Evolutionary conservation across 1,140 invertebrate genomes (phyloP).

Genomic region (Phortica variegata): DNA sequence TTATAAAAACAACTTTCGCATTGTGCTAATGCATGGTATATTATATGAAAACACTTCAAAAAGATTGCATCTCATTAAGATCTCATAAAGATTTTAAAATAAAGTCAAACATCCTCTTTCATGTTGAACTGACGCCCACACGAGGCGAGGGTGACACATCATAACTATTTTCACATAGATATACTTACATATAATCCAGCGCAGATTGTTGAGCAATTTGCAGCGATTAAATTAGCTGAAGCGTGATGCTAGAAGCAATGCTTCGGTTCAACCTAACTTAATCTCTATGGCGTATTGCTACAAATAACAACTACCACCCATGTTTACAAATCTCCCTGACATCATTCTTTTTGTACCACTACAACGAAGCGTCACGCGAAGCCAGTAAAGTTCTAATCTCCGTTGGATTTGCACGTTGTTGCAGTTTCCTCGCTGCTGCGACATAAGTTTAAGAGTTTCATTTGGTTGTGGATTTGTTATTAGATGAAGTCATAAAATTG

Average conservation of each 20-base stretch:
- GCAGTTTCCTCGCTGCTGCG: conserved; percentile 6
- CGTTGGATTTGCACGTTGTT: conserved; percentile 34
- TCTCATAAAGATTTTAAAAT: too few species aligned
- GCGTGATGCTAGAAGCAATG: too few species aligned
- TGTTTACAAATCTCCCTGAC: conserved; percentile 23
- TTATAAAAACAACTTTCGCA: too few species aligned
- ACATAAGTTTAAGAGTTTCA: conserved; percentile 28
- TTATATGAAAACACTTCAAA: too few species aligned
- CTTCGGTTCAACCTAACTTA: conserved; percentile 6
- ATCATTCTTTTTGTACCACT: too few species aligned
- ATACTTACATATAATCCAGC: conserved; percentile 37
- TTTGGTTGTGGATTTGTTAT: conserved; percentile 46
- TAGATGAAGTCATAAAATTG: conserved; percentile 51
- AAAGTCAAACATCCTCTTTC: too few species aligned
- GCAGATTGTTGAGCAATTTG: conserved; percentile 56
- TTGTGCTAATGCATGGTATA: too few species aligned
- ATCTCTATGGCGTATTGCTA: not conserved
- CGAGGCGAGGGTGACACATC: conserved; percentile 14
- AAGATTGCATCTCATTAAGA: too few species aligned
- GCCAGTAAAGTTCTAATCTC: conserved; percentile 43
- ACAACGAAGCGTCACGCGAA: too few species aligned
- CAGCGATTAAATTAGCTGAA: conserved; percentile 56
- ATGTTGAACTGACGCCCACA: not conserved
- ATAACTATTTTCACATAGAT: conserved; percentile 45
- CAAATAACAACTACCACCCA: conserved; percentile 13